phyloP scores from a whole-genome alignment of 2,888 invertebrate species.

The Aleiodes leptofemur region DNA sequence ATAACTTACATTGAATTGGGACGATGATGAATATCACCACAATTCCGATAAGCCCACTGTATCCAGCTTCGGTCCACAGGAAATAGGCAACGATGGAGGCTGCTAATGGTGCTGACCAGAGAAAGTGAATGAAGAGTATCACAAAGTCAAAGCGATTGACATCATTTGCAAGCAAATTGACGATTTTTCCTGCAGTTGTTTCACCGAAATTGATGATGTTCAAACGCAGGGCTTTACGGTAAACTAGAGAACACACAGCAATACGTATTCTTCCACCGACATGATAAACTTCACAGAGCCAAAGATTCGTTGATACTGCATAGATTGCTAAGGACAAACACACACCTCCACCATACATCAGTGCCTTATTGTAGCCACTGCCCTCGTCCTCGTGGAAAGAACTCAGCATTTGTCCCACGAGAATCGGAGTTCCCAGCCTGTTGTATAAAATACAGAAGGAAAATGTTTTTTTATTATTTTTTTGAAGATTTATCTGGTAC shows the following conservation, averaged over 20 bases:
- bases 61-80: constrained; percentile 85
- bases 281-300: constrained; percentile 82
- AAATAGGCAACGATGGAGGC: constrained; percentile 85
- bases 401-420: constrained; percentile 80
- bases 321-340: constrained; percentile 71
- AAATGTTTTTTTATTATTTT: not conserved
- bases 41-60: constrained; percentile 89
- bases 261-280: constrained; percentile 89
- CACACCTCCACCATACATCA: constrained; percentile 70
- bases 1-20: constrained; percentile 83
- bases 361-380: constrained; percentile 63
- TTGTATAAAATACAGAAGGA: not conserved
- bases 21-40: constrained; percentile 88
- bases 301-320: constrained; percentile 82
- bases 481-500: too few relatives aligned
- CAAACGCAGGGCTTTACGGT: constrained; percentile 85
- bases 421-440: constrained; percentile 82
- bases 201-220: constrained; percentile 85
- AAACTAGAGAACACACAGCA: constrained; percentile 89
- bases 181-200: constrained; percentile 80
- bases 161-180: constrained; percentile 86
- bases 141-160: constrained; percentile 95
- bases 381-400: constrained; percentile 77
- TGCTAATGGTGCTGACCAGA: constrained; percentile 91
- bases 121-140: constrained; percentile 90